Evolutionary conservation across 2,797 vertebrate species (phyloP), one percentile per base, ranked within the genome.

Genomic region (Spondyliosoma cantharus): DNA sequence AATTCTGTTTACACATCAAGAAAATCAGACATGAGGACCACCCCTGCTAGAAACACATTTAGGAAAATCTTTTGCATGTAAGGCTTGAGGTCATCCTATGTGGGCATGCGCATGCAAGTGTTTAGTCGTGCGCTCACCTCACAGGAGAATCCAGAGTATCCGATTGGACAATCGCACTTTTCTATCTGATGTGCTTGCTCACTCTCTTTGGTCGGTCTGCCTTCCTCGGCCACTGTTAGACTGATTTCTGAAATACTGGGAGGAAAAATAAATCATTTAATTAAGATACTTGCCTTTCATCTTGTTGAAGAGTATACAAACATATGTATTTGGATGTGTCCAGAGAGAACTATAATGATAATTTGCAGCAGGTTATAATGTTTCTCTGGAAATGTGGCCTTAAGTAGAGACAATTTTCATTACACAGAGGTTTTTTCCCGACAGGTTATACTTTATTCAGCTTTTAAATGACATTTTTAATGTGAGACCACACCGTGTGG

Each of bases 181-280:
- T 99, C 98, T 66, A 98, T 97, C 89, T 96, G 90, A 84, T 93
- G 90, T 54, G 97, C 97, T 32, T 85, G 91, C 85, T 96, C 95
- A 20, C 93, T 96, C 82, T 92, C 90, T 53, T 90, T 89, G 1
- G 94, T 95, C 0, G 93, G 85, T 0, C 42, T 76, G 46, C 97
- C 96, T 0, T 86, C 88, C 79, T 98, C 96, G 24, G 97, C 97
- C 66, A 98, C 95, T 27, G 97, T 97, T 86, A 99, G 63, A 16
- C 95, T 96, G 81, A 99, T 97, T 93, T 99, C 98, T 53, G 98
- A 99, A 94, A 99, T 97, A 80, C 98, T 99, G 73, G 5, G 27
- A 68, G 45, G 67, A n/a, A 37, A 60, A 32, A 49, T 13, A 2
- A 24, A 48, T 16, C 19, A 22, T 46, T n/a, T 70, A 53, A 49